Conservation (phyloP, 2,113 vertebrate genomes). For the Nothobranchius furzeri region DNA sequence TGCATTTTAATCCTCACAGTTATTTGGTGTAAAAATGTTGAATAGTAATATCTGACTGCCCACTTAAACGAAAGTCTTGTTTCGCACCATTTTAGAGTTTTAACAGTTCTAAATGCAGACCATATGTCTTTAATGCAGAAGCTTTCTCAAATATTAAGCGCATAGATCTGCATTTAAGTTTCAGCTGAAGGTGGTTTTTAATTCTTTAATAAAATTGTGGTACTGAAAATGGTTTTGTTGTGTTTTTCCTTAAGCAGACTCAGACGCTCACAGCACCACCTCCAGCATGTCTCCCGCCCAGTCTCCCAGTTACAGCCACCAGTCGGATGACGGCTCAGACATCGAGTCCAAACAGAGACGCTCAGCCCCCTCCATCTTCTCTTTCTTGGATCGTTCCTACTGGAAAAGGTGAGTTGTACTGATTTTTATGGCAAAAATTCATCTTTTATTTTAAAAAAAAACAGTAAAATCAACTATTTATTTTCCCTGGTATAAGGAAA, state of each 20-base stretch:
- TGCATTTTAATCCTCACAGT: background rate
- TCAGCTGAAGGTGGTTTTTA: too few species aligned
- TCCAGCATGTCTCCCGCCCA: conserved; percentile 83
- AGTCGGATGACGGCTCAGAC: conserved; percentile 83
- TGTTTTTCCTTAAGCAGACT: conserved; percentile 66
- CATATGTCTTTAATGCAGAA: too few species aligned
- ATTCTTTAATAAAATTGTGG: too few species aligned
- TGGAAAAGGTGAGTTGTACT: conserved; percentile 76
- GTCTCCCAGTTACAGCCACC: conserved; percentile 84
- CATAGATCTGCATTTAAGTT: too few species aligned
- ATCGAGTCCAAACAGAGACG: conserved; percentile 81
- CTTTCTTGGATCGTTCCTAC: conserved; percentile 82
- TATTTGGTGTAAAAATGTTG: too few species aligned
- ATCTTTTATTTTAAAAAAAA: background rate
- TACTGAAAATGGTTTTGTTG: background rate
- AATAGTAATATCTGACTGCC: too few species aligned
- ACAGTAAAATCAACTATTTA: background rate
- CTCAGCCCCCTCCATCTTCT: conserved; percentile 74
- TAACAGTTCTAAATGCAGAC: too few species aligned
- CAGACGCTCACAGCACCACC: conserved; percentile 83
- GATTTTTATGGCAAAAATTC: background rate
- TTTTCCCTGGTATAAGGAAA: too few species aligned
- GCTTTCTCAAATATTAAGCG: too few species aligned
- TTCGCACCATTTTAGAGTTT: background rate
- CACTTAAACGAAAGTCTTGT: too few species aligned